Percentiles rank a stretch among this genome's conserved stretches.
Conservation (phyloP, 2,888 invertebrate genomes). For the Cantharis lateralis region DNA sequence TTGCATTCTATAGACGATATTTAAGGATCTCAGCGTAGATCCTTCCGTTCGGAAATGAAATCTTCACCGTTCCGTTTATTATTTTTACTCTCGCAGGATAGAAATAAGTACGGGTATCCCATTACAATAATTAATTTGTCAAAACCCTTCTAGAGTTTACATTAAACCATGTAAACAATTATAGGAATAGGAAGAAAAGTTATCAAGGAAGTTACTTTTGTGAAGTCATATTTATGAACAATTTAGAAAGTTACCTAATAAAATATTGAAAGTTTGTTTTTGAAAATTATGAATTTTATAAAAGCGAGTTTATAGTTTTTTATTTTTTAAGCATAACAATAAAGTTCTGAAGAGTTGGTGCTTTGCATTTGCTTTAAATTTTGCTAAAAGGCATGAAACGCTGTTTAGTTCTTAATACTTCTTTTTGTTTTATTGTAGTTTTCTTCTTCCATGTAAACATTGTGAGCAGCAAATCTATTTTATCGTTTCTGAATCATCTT, state of each 20-base stretch:
- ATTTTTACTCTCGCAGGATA: background rate
- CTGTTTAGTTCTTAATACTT: background rate
- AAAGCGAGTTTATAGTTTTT: background rate
- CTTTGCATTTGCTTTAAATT: background rate
- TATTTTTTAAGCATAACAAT: background rate
- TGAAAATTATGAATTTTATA: background rate
- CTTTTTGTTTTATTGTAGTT: background rate
- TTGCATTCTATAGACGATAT: background rate
- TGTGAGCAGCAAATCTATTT: background rate
- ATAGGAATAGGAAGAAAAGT: too few relatives aligned
- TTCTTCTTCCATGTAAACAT: background rate
- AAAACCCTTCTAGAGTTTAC: background rate
- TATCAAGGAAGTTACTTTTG: too few relatives aligned
- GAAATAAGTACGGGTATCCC: background rate
- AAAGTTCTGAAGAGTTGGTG: background rate
- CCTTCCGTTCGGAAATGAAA: background rate
- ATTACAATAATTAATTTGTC: background rate
- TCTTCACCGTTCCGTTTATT: background rate
- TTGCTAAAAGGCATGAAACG: background rate
- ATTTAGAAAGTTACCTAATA: background rate
- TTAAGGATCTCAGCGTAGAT: background rate
- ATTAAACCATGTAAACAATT: background rate
- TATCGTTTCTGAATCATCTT: background rate
- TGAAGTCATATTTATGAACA: background rate
- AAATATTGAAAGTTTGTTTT: background rate